Evolutionary conservation across 1,140 invertebrate species (phyloP), one percentile per base, ranked within the genome.

Genomic region (Nephotettix cincticeps): DNA sequence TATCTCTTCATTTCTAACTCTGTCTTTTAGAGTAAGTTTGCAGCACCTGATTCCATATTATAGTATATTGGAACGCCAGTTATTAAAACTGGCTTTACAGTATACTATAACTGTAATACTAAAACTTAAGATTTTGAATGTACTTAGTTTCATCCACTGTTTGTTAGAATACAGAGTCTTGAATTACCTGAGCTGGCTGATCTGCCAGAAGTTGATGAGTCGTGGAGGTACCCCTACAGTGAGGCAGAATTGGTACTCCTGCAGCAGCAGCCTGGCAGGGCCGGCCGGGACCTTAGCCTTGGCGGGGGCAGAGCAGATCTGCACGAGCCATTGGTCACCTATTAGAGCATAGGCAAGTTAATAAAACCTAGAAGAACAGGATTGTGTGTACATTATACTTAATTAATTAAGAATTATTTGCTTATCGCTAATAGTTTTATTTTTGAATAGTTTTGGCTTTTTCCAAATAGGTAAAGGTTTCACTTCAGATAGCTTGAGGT

Each of bases 221-320:
- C 88, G 84, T 0, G 93, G 94, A 0, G 94, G 94, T 0, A 91
- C 87, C 0, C 92, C 92, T 1, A 89, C 86, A 0, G 92, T 93
- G 45, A 97, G 84, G 78, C 91, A 94, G 77, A 94, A 93, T 40
- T 89, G 85, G 72, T 87, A 85, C 76, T 92, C 91, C 78, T 91
- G 90, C 29, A 96, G 85, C 79, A 93, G 92, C 68, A 95, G 83
- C 71, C 91, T 86, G 2, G 93, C 91, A 0, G 91, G 91, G 0
- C 94, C 94, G 28, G 87, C 85, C 3, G 88, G 83, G 11, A 92
- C 81, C 76, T 92, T 89, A 29, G 87, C 86, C 78, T 89, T 90
- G 17, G 87, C 76, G 9, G 91, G 93, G 6, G 89, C 92, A 36
- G 89, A 89, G 13, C 88, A 88, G 36, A 96, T 85, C 74, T 93